Base-by-base conservation (phyloP, 2,113 vertebrate genomes). In the Corythaixoides concolor region DNA sequence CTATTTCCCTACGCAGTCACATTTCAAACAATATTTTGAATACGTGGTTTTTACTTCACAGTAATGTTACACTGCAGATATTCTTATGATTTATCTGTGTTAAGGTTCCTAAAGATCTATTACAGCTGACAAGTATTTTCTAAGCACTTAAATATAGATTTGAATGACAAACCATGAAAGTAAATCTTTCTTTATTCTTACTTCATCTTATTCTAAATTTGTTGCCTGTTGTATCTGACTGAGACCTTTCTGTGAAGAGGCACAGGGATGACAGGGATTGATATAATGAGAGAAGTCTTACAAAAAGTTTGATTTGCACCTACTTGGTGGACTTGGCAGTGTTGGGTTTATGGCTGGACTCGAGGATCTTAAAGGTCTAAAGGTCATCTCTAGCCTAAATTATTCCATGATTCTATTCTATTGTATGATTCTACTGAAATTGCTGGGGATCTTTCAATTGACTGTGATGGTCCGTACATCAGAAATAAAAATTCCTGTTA, bases 101-200 rank as follows among this genome's bases (percentile, higher is more conserved):
- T 90, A 90, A 66, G 75, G 77, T 68, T 95, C 56, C 68, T 85
- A 62, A 95, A 78, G 66, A 94, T 74, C 74, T 86, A 28, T 85
- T 91, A 70, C 43, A 68, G 55, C 26, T 80, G 52, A 63, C 69
- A 64, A 33, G 64, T 66, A 50, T 58, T 93, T 85, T 95, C 63
- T 74, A 93, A 86, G 35, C 43, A 66, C 60, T 95, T 95, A 93
- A 93, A 87, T 95, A 78, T 58, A 39, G 87, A 93, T 64, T 73
- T 95, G 89, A 90, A 88, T 91, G 92, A 96, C 93, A 96, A 97
- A 91, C 75, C 95, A 85, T 0, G 0, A 60, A 82, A 87, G 72
- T 89, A 97, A 96, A 92, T 93, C 82, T 93, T 87, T 35, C 23
- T 81, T 96, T 50, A 49, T 95, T 96, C 91, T 93, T 97, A 83